Conservation (phyloP, 2,888 invertebrate genomes). For the Atrina japonica region DNA sequence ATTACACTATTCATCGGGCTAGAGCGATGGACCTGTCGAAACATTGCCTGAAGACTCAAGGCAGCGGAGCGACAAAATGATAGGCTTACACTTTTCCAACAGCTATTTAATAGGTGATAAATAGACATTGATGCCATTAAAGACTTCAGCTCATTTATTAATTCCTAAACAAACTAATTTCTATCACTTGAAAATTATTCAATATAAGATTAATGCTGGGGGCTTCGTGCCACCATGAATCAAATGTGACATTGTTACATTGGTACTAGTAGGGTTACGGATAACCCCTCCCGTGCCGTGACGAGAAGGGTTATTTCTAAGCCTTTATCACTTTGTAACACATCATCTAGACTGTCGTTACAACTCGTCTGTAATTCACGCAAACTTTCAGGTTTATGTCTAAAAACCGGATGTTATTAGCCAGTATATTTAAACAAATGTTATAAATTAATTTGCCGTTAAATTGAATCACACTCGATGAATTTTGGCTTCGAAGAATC, state of each 20-base stretch:
- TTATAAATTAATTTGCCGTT: slow-evolving; percentile 4
- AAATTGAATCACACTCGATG: not conserved
- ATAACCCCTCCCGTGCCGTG: no score
- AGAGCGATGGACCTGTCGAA: slow-evolving; percentile 52
- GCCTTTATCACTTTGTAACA: no score
- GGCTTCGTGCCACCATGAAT: no score
- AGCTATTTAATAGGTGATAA: slow-evolving; percentile 59
- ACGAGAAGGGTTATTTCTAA: no score
- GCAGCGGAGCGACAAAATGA: slow-evolving; percentile 54
- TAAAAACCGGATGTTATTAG: not conserved
- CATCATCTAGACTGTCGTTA: no score
- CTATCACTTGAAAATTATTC: slow-evolving; percentile 40
- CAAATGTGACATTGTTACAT: no score
- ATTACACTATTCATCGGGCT: slow-evolving; percentile 57
- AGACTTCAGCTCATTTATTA: slow-evolving; percentile 36
- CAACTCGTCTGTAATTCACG: no score
- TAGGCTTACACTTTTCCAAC: slow-evolving; percentile 45
- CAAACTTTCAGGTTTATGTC: not conserved
- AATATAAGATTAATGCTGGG: slow-evolving; percentile 6
- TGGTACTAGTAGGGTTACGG: no score
- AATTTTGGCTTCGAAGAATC: no score
- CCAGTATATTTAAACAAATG: slow-evolving; percentile 1
- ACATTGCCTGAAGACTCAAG: slow-evolving; percentile 42
- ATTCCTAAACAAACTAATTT: slow-evolving; percentile 44
- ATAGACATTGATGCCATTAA: slow-evolving; percentile 45